Percentiles rank a stretch among this genome's conserved stretches.
Conservation (phyloP, 2,113 vertebrate genomes). For the Numenius arquata region DNA sequence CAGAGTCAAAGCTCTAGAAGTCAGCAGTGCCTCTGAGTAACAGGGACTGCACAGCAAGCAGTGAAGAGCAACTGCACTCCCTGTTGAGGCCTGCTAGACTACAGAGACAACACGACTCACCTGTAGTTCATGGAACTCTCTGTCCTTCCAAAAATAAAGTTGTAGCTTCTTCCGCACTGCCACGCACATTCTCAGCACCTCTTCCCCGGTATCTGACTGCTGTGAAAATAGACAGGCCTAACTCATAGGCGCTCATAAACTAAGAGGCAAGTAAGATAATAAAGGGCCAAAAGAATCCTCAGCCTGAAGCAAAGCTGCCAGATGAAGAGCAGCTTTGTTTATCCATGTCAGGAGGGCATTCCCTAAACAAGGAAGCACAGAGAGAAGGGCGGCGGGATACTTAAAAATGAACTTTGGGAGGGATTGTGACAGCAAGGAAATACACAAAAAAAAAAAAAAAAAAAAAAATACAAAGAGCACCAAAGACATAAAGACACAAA, state of each 20-base stretch:
- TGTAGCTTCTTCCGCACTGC: constrained; percentile 95
- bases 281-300: neutral
- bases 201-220: constrained; percentile 86
- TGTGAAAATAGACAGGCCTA: constrained; percentile 55
- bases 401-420: neutral
- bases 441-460: neutral
- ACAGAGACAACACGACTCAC: neutral
- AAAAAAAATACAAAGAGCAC: neutral
- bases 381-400: neutral
- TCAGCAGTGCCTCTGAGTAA: neutral
- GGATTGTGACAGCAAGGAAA: neutral
- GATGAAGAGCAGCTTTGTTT: neutral
- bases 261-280: neutral
- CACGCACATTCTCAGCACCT: constrained; percentile 91
- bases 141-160: constrained; percentile 96
- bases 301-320: neutral
- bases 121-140: constrained; percentile 94
- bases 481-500: neutral
- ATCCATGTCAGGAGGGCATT: neutral
- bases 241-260: neutral
- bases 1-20: accelerated
- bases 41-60: neutral
- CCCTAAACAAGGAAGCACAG: neutral
- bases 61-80: neutral
- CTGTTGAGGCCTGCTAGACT: neutral